These are phyloP conservation scores for Diaprepes abbreviatus DNA, from an alignment of 2,888 invertebrate genomes.

Conservation along the genomic window DNA sequence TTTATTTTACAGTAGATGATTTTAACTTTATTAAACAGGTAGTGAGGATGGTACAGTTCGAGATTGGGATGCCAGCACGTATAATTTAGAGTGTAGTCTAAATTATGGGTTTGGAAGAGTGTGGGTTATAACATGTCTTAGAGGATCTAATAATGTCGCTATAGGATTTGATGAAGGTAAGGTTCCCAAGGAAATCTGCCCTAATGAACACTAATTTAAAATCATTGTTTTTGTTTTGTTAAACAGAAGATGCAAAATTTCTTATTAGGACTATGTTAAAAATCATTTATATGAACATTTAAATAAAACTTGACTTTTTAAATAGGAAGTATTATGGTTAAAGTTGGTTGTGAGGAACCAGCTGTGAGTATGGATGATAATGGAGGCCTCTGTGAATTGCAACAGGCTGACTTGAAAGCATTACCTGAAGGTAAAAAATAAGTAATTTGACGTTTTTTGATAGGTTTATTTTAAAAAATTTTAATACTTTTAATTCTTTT, in stretches of 20 bases:
- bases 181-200: not conserved
- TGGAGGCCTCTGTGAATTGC: slow-evolving; percentile 98
- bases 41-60: slow-evolving; percentile 98
- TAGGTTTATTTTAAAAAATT: not conserved
- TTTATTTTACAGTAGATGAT: too few relatives aligned
- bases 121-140: slow-evolving; percentile 95
- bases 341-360: slow-evolving; percentile 94
- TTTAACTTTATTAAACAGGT: slow-evolving; percentile 71
- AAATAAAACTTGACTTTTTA: not conserved
- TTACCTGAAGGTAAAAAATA: slow-evolving; percentile 76
- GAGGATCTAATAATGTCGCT: slow-evolving; percentile 96
- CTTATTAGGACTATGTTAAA: too few relatives aligned
- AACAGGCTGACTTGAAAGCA: slow-evolving; percentile 94
- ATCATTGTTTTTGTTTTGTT: too few relatives aligned
- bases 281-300: not conserved
- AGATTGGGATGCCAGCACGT: slow-evolving; percentile 99
- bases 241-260: too few relatives aligned
- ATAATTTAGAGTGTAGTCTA: slow-evolving; percentile 94
- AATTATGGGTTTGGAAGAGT: slow-evolving; percentile 99
- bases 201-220: too few relatives aligned
- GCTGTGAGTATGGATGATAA: slow-evolving; percentile 99
- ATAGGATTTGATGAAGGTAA: slow-evolving; percentile 69
- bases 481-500: not conserved
- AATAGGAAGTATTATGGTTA: slow-evolving; percentile 89
- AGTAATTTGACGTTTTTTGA: too few relatives aligned